A percentile compares a stretch with the other conserved stretches of the same genome.
Evolutionary conservation across 2,888 invertebrate species (phyloP).

Genomic region (Trissolcus japonicus): DNA sequence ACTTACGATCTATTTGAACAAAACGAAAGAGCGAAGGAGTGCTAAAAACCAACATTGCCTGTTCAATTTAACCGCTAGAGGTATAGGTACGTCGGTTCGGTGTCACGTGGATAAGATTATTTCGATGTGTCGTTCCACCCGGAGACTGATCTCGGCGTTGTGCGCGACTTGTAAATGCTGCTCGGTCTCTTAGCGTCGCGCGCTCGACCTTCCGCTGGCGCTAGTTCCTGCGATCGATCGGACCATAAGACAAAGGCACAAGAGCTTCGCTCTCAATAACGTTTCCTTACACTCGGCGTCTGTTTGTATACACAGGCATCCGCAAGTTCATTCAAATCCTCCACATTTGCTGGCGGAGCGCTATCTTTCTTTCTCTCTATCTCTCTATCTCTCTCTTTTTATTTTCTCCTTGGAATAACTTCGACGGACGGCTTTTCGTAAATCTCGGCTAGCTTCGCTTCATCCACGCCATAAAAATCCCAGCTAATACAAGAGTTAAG

Average conservation of each 20-base stretch:
- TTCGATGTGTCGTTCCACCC: conserved; percentile 52
- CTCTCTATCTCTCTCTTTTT: neutral
- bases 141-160: conserved; percentile 38
- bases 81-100: conserved; percentile 35
- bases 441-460: conserved; percentile 47
- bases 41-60: conserved; percentile 36
- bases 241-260: conserved; percentile 57
- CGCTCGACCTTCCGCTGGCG: conserved; percentile 35
- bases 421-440: conserved; percentile 54
- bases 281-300: conserved; percentile 29
- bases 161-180: conserved; percentile 35
- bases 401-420: conserved; percentile 29
- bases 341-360: conserved; percentile 37
- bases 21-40: conserved; percentile 44
- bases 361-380: neutral
- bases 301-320: conserved; percentile 47
- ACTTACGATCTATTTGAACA: neutral
- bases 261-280: conserved; percentile 53
- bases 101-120: conserved; percentile 43
- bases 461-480: conserved; percentile 54
- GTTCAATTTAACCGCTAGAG: conserved; percentile 36
- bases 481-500: conserved; percentile 34
- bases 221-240: conserved; percentile 42
- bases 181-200: conserved; percentile 29
- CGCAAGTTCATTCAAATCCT: conserved; percentile 48